phyloP scores from a whole-genome alignment of 2,113 vertebrate genomes.

The Podarcis raffonei region DNA sequence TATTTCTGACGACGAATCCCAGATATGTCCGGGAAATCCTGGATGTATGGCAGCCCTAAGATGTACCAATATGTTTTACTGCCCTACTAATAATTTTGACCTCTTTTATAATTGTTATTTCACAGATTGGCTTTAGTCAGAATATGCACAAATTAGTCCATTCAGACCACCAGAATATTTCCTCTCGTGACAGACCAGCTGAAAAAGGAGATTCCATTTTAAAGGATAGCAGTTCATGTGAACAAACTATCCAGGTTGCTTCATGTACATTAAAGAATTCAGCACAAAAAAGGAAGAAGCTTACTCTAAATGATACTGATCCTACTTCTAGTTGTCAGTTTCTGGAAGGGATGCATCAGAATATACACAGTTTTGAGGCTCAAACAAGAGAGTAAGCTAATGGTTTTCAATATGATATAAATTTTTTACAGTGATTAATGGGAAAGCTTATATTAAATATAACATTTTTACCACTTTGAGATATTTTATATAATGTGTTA shows the following conservation, averaged over 20 bases:
- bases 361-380: not conserved
- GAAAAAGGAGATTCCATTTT: conserved; percentile 27
- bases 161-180: conserved; percentile 30
- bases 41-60: no score
- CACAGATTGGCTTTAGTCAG: conserved; percentile 48
- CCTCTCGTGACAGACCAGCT: conserved; percentile 31
- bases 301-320: not conserved
- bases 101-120: conserved; percentile 31
- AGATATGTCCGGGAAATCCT: no score
- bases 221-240: conserved; percentile 4
- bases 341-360: conserved; percentile 34
- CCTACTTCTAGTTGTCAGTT: conserved; percentile 11
- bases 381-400: conserved; percentile 21
- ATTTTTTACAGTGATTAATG: not conserved
- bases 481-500: not conserved
- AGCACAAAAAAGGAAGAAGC: conserved; percentile 14
- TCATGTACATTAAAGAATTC: conserved; percentile 25
- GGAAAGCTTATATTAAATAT: not conserved
- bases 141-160: conserved; percentile 30
- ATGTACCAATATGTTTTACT: not conserved
- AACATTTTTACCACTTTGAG: not conserved
- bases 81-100: not conserved
- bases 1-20: no score
- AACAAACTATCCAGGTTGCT: conserved; percentile 15
- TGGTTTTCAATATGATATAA: conserved; percentile 49